A percentile compares a stretch with the other conserved stretches of the same genome.
phyloP scores from a whole-genome alignment of 2,888 invertebrate genomes.

The Aphelenchoides bicaudatus region DNA sequence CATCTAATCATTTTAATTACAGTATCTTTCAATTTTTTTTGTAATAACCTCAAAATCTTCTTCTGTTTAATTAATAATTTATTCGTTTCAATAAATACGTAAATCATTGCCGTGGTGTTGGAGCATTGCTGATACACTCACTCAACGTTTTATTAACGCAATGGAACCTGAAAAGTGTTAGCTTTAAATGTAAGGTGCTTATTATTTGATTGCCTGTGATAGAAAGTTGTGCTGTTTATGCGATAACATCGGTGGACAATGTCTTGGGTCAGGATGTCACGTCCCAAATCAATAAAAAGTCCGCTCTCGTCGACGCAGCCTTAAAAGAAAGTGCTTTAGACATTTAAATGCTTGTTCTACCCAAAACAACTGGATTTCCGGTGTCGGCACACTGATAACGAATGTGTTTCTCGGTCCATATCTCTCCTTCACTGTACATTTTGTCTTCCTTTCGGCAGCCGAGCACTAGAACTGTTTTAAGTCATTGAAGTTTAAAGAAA shows the following conservation, averaged over 20 bases:
- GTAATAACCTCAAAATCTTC: no score
- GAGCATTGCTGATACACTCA: constrained; percentile 27
- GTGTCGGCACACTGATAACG: constrained; percentile 53
- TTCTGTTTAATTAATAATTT: no score
- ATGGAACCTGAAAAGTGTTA: constrained; percentile 32
- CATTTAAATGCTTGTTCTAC: constrained; percentile 28
- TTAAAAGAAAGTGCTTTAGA: no score
- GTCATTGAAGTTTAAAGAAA: constrained; percentile 10
- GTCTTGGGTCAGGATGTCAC: constrained; percentile 53
- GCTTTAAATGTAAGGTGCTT: no score
- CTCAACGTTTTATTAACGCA: constrained; percentile 26
- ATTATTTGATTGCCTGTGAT: constrained; percentile 45
- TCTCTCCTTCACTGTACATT: constrained; percentile 50
- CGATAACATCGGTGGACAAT: constrained; percentile 56
- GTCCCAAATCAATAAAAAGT: constrained; percentile 53
- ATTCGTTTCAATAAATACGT: no score
- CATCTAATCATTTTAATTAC: no score
- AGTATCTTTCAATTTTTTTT: no score
- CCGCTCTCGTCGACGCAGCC: constrained; percentile 52
- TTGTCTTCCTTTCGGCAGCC: constrained; percentile 51
- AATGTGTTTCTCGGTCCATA: constrained; percentile 58
- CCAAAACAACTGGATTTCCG: constrained; percentile 47
- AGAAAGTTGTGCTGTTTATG: constrained; percentile 52
- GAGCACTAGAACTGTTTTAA: constrained; percentile 41
- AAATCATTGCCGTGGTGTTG: constrained; percentile 28